Evolutionary conservation across 2,797 vertebrate species (phyloP), one percentile per base, ranked within the genome.

Genomic region (Parauchenoglanis ngamensis): DNA sequence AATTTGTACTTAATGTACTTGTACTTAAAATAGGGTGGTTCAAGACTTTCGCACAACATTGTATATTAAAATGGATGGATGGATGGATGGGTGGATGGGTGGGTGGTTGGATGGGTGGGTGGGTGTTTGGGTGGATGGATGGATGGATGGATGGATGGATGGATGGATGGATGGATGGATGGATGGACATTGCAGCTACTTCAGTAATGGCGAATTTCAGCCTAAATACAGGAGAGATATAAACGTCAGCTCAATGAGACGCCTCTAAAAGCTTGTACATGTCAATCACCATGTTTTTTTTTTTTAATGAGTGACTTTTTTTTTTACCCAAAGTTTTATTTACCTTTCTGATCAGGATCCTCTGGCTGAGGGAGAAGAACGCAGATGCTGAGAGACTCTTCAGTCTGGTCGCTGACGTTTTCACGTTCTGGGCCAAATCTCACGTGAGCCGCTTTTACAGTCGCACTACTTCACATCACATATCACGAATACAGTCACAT

Each of bases 361-460:
- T 94, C 88, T 99, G 98, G 98, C 93, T 98, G 49, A 97, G 96
- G 92, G 96, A 97, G 70, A 93, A 94, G 0, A 97, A 95, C 88
- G 89, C 96, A 28, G 97, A 98, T 88, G 97, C 97, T 0, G 96
- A 98, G 92, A 96, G 96, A 85, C 94, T 99, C 88, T 99, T 98
- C 93, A 94, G 94, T 87, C 97, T 99, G 96, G 97, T 97, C 91
- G 97, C 98, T 77, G 97, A 98, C 86, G 96, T 99, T 90, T 99
- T 99, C 90, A 96, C 97, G 93, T 98, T 97, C 92, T 99, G 98
- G 98, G 96, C 97, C 84, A 99, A 97, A 92, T 99, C 98, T 93
- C 98, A 98, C 54, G 98, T 98, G 93, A 97, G 97, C 92, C 83
- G 75, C 83, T 89, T 46, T 78, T 17, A 61, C 28, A 13, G 0